Evolutionary conservation across 2,888 invertebrate genomes (phyloP), one percentile per base, ranked within the genome.

Genomic region (Thymelicus acteon): DNA sequence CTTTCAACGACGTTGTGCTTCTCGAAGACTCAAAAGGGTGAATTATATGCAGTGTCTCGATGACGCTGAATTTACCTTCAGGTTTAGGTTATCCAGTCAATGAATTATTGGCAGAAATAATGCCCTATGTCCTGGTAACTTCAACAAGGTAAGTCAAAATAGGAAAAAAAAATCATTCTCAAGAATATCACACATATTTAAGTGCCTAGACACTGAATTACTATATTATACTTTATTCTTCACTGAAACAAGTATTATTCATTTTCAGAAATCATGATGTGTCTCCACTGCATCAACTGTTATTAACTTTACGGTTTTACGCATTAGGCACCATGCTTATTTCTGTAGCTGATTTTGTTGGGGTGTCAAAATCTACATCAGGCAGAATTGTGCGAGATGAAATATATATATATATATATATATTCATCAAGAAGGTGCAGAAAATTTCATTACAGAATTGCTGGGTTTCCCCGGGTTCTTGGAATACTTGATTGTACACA

Each of bases 291-390:
- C 78, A 78, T 66, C 77, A 78, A 48, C 47, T 80, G 0, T 58
- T 80, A 40, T 31, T 80, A 39, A 74, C 79, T n/a, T 67, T 78
- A 15, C 52, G 78, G 7, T 79, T 77, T 70, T 80, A 78, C 71
- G 79, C 79, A 19, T 64, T 78, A 40, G 79, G 79, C 0, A 77
- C 79, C 19, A 77, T 77, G 78, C 67, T 78, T 0, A 13, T 75
- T 37, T 76, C 78, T 8, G 76, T 80, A 13, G 79, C 77, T 7
- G 78, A 79, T 44, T 80, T 77, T 68, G 62, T 76, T 7, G 79
- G 80, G 0, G 80, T 79, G 0, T 77, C 79, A 37, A 76, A 74
- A 72, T 68, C 77, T 12, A 72, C 80, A 60, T 77, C 78, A 6
- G 10, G 74, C 37, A 70, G 78, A 44, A 79, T 79, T 65, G 75